A percentile compares a stretch with the other conserved stretches of the same genome.
Conservation (phyloP, 1,140 invertebrate species). For the Drosophila nigromelanica region DNA sequence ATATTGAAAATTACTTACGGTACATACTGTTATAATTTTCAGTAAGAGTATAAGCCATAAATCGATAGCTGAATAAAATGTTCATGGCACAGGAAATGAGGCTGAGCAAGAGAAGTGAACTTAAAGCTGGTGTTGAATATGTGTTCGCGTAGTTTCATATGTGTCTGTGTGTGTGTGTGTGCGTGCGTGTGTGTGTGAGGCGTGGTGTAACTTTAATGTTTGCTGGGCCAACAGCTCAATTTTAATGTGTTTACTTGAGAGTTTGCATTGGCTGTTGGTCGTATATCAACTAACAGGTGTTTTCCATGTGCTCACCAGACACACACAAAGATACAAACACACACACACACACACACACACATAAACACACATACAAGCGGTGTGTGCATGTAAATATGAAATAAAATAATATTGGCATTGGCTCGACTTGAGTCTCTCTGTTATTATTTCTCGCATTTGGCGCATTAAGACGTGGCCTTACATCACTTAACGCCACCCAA, state of each 20-base stretch:
- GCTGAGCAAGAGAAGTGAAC: background rate
- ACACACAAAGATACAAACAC: background rate
- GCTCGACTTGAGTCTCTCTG: background rate
- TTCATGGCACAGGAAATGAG: background rate
- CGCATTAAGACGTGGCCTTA: slow-evolving; percentile 26
- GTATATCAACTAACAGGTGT: slow-evolving; percentile 15
- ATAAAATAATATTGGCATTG: slow-evolving; percentile 10
- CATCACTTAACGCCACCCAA: slow-evolving; percentile 9
- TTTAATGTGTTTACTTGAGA: slow-evolving; percentile 48
- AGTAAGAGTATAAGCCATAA: slow-evolving; percentile 16
- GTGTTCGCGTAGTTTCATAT: background rate
- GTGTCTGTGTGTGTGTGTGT: background rate
- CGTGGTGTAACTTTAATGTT: slow-evolving; percentile 34
- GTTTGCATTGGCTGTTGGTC: slow-evolving; percentile 18
- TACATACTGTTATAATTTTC: slow-evolving; percentile 5
- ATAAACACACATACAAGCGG: no score
- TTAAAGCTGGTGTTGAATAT: slow-evolving; percentile 15
- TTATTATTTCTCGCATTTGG: slow-evolving; percentile 30
- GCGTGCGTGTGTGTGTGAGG: background rate
- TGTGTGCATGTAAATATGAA: slow-evolving; percentile 19
- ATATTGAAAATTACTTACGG: background rate
- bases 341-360: background rate
- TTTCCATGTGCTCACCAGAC: slow-evolving; percentile 9
- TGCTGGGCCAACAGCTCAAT: slow-evolving; percentile 43
- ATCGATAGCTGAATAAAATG: slow-evolving; percentile 25